Percentiles rank a stretch among this genome's conserved stretches.
Evolutionary conservation across 2,113 vertebrate genomes (phyloP).

Genomic region (Rhipidura dahli): DNA sequence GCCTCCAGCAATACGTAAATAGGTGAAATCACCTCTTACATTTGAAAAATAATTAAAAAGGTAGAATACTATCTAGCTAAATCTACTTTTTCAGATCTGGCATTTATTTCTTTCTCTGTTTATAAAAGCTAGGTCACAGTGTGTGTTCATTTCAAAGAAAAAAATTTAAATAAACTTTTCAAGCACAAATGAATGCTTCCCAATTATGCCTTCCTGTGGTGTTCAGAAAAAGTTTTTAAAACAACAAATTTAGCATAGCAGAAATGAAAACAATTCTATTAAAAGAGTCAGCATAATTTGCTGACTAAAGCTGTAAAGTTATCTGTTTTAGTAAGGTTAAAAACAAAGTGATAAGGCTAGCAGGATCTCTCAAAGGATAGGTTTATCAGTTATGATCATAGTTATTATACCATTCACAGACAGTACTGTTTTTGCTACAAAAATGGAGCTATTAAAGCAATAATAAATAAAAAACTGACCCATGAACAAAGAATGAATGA

Average conservation of each 20-base stretch:
- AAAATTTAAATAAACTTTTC: not conserved
- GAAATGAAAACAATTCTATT: not conserved
- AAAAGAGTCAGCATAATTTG: not conserved
- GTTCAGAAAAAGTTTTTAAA: not conserved
- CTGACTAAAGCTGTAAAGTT: not conserved
- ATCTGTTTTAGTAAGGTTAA: not conserved
- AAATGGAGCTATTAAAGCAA: not conserved
- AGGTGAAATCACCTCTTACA: conserved; percentile 47
- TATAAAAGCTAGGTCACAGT: conserved; percentile 34
- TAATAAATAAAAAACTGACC: not conserved
- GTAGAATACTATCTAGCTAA: conserved; percentile 30
- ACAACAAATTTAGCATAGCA: not conserved
- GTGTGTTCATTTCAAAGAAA: not conserved
- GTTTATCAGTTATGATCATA: not conserved
- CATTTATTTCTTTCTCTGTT: conserved; percentile 16
- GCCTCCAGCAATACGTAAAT: conserved; percentile 56
- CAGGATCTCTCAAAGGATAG: not conserved
- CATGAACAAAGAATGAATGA: not conserved
- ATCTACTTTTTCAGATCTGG: conserved; percentile 13
- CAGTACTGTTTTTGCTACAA: not conserved
- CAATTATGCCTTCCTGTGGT: not conserved
- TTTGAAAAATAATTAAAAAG: conserved; percentile 51
- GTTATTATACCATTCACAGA: not conserved
- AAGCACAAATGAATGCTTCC: conserved; percentile 1
- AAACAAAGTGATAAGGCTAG: not conserved